Base-by-base conservation (phyloP, 35 echinoderm and acorn worm genomes). In the Ptychodera flava region DNA sequence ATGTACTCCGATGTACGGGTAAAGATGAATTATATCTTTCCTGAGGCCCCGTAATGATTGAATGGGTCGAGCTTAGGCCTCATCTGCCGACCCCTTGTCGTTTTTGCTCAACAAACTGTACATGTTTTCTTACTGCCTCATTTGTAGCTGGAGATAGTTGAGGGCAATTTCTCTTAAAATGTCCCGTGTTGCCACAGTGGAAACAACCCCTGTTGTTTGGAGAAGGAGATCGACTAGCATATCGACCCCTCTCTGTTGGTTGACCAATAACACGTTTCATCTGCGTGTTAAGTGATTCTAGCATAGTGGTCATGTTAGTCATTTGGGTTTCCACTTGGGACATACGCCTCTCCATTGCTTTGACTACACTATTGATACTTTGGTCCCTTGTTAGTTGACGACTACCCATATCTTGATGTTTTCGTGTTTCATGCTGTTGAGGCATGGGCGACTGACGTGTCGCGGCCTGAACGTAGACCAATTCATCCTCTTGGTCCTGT, bases 1-100 rank as follows among this genome's bases (percentile, higher is more conserved):
- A 92, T 37, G 38, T 80, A 92, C 16, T 84, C 36, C 15, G 89
- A 31, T 38, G 84, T 64, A 22, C 45, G 22, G 6, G 6, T 64
- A 22, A 22, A 64, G 6, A 64, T 12, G 6, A 22, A 12, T 64
- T 64, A 64, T 64, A 6, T 6, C 22, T 22, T 12, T 22, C 45
- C 6, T 22, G 45, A 64, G 45, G 45, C 6, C 45, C 45, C 6
- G 6, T 64, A 12, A 12, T 6, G 6, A 12, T 22, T 64, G 22
- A 12, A 12, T 64, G 45, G 45, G 45, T 64, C 45, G 22, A 64
- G 45, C 22, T 64, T 64, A 64, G 45, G 45, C 45, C 45, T 64
- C 45, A 22, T 22, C 22, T 6, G 6, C 22, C 22, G 45, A 64
- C 45, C 45, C 45, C 6, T 64, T 22, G 45, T 64, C 6, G 45